These are phyloP conservation scores for Ridgeia piscesae DNA, from an alignment of 1,140 invertebrate genomes.

Conservation along the genomic window DNA sequence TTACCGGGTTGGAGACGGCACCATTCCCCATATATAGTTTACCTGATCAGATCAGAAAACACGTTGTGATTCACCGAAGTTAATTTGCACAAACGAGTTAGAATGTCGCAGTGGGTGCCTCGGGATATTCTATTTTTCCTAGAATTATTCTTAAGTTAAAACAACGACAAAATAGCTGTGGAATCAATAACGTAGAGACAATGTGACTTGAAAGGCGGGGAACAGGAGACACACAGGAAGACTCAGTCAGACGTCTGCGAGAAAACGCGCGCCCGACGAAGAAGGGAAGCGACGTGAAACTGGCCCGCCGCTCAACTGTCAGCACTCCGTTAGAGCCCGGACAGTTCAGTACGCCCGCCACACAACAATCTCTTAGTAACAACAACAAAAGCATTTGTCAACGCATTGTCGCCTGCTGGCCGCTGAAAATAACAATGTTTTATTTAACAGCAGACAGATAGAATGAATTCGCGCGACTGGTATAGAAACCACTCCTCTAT, in stretches of 20 bases:
- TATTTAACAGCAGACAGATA: neutral
- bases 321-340: neutral
- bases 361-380: neutral
- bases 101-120: too few species aligned
- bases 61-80: too few species aligned
- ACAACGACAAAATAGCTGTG: neutral
- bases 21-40: too few species aligned
- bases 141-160: too few species aligned
- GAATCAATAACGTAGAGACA: neutral
- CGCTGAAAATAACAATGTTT: neutral
- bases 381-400: neutral
- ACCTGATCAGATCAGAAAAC: too few species aligned
- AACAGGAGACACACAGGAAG: too few species aligned
- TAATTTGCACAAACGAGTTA: too few species aligned
- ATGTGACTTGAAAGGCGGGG: too few species aligned
- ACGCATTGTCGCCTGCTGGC: neutral
- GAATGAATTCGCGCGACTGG: neutral
- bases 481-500: neutral
- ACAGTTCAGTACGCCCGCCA: neutral
- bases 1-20: too few species aligned
- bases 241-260: neutral
- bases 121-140: too few species aligned
- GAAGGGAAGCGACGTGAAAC: neutral
- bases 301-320: neutral
- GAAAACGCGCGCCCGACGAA: neutral